A percentile compares a stretch with the other conserved stretches of the same genome.
Evolutionary conservation across 2,797 vertebrate species (phyloP).

Genomic region (Cottoperca gobio): DNA sequence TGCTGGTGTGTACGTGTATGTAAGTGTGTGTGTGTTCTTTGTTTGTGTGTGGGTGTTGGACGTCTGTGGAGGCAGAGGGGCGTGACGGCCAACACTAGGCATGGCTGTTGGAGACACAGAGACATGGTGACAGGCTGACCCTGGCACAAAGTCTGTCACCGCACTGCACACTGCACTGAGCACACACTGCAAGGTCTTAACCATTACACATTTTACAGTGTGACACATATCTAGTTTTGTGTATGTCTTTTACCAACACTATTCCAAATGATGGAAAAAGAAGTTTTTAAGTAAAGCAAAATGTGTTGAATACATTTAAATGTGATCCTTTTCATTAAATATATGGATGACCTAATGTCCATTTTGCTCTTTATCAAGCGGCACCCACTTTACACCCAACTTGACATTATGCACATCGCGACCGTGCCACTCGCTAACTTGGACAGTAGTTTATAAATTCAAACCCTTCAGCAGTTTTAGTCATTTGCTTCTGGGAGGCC

Average conservation of each 20-base stretch:
- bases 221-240: neutral
- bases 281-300: neutral
- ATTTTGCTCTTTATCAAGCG: constrained; percentile 28
- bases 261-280: neutral
- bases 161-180: constrained; percentile 8
- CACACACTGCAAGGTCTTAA: constrained; percentile 21
- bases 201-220: constrained; percentile 11
- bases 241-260: neutral
- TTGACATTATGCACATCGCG: constrained; percentile 28
- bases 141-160: constrained; percentile 50
- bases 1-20: constrained; percentile 55
- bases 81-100: constrained; percentile 67
- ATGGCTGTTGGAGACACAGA: constrained; percentile 55
- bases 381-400: constrained; percentile 4
- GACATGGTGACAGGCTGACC: constrained; percentile 63
- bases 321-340: constrained; percentile 29
- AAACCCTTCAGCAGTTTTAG: constrained; percentile 58
- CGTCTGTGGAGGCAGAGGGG: constrained; percentile 64
- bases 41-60: constrained; percentile 55
- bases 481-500: constrained; percentile 59
- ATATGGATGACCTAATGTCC: neutral
- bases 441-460: constrained; percentile 63
- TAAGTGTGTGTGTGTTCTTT: constrained; percentile 45
- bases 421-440: constrained; percentile 36
- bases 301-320: neutral